These are phyloP conservation scores for Anguilla megastoma DNA, from an alignment of 2,797 vertebrate genomes.

Conservation along the genomic window DNA sequence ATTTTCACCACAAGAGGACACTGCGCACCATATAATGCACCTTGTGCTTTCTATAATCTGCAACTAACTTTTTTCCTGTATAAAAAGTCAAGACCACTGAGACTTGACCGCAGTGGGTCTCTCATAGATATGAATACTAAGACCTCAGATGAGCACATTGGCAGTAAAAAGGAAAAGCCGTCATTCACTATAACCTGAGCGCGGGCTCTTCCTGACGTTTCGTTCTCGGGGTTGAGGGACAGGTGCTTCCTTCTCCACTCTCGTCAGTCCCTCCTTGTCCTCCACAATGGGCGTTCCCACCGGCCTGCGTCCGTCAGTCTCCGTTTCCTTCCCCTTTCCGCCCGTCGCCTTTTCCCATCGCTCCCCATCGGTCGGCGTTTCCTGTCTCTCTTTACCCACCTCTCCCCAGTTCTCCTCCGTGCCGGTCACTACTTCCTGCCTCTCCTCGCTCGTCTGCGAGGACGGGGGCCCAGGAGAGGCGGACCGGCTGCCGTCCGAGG, in stretches of 20 bases:
- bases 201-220: constrained; percentile 39
- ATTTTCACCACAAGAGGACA: constrained; percentile 8
- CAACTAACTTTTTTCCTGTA: neutral
- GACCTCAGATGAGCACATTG: neutral
- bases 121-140: neutral
- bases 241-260: constrained; percentile 53
- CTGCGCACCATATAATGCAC: neutral
- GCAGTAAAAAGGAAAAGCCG: neutral
- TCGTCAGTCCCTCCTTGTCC: constrained; percentile 30
- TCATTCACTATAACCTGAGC: constrained; percentile 46
- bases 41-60: neutral
- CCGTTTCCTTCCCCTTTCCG: neutral
- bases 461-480: constrained; percentile 51
- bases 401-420: neutral
- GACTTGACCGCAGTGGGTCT: neutral
- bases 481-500: constrained; percentile 45
- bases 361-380: neutral
- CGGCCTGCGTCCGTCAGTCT: neutral
- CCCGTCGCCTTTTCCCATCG: neutral
- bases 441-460: constrained; percentile 46
- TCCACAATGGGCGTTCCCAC: neutral
- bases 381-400: neutral
- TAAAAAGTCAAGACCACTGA: neutral
- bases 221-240: constrained; percentile 57
- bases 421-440: neutral